A percentile compares a stretch with the other conserved stretches of the same genome.
Conservation (phyloP, 1,140 invertebrate genomes). For the Eumaeus atala region DNA sequence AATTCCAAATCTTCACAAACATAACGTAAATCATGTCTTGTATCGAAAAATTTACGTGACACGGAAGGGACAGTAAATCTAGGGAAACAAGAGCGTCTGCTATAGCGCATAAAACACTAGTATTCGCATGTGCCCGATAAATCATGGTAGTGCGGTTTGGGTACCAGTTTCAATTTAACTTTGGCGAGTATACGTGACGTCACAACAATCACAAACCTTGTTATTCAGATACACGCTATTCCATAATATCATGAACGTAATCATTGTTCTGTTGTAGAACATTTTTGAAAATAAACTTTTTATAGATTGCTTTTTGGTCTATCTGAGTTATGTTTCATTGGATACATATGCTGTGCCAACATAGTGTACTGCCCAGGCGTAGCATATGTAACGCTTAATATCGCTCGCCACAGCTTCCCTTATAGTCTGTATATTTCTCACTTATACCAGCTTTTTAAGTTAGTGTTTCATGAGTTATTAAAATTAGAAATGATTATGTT, state of each 20-base stretch:
- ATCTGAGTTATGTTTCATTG: no score
- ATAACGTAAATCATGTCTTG: constrained; percentile 1
- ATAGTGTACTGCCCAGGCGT: no score
- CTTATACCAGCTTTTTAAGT: no score
- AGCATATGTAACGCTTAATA: no score
- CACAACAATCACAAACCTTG: constrained; percentile 21
- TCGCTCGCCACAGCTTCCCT: no score
- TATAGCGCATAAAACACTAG: constrained; percentile 33
- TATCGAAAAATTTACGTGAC: constrained; percentile 12
- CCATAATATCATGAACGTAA: constrained; percentile 5
- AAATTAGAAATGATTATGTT: no score
- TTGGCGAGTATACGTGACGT: constrained; percentile 30
- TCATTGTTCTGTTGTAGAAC: not conserved
- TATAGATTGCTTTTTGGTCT: not conserved
- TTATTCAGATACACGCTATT: constrained; percentile 22
- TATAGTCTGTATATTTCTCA: no score
- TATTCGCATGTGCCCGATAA: constrained; percentile 42
- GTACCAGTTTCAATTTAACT: constrained; percentile 52
- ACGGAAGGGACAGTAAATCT: constrained; percentile 10
- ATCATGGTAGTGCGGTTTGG: constrained; percentile 43
- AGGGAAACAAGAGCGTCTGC: constrained; percentile 16
- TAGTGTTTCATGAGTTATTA: no score
- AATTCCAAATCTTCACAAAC: not conserved
- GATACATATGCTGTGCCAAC: no score
- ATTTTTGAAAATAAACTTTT: not conserved